Evolutionary conservation across 2,113 vertebrate species (phyloP), one percentile per base, ranked within the genome.

Genomic region (Phasianus colchicus): DNA sequence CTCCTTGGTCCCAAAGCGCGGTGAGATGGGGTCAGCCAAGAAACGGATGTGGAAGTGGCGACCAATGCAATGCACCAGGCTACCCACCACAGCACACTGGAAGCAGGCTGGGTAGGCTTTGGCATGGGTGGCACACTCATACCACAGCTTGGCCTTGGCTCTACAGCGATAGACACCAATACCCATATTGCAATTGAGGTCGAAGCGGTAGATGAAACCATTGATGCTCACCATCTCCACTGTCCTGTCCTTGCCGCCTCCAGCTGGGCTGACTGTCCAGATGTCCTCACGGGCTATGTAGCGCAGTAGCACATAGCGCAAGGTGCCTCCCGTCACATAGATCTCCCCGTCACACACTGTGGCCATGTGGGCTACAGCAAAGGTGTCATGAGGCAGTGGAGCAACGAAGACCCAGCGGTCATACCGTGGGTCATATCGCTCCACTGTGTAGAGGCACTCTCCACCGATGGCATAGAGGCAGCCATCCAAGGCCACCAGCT

Each of bases 391-490:
- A 70, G 99, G 99, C 40, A 99, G 97, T 0, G 99, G 98, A 0
- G 99, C 98, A 1, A 97, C 96, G 19, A 98, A 99, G 40, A 96
- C 97, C 99, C 99, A 99, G 83, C 98, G 97, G 97, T 99, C 98
- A 48, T 89, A 76, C 36, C 98, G 98, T 0, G 99, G 99, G 95
- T 99, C 98, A 0, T 99, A 99, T 29, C 98, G 95, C 70, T 99
- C 99, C 21, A 99, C 99, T 0, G 98, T 99, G 83, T 97, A 98
- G 25, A 99, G 98, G 83, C 99, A 99, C 95, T 99, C 99, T 0
- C 99, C 99, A 0, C 99, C 99, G 0, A 99, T 98, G 94, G 99
- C 99, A 0, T 99, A 99, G 77, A 99, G 94, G 92, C 96, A 96
- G 24, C 99, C 99, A 0, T 98, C 98, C 86, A 99, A 95, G 30